phyloP scores from a whole-genome alignment of 2,888 invertebrate genomes.

The Tenthredo distinguenda region DNA sequence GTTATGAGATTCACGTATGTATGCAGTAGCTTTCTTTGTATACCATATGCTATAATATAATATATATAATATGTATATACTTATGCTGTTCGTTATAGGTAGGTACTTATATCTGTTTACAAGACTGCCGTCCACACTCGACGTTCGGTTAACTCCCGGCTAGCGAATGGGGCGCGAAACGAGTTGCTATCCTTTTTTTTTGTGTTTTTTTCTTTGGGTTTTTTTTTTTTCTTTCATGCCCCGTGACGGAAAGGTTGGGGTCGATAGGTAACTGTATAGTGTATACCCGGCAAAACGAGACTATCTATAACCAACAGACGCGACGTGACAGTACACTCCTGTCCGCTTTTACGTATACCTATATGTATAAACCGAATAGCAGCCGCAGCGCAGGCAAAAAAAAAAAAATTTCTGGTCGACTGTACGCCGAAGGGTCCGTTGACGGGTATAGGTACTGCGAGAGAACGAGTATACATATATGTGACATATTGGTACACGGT shows the following conservation, averaged over 20 bases:
- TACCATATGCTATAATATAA: too few relatives aligned
- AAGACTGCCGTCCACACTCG: not conserved
- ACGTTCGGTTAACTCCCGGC: not conserved
- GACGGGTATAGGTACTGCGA: not conserved
- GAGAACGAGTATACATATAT: constrained; percentile 11
- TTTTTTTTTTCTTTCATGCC: not conserved
- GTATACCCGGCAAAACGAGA: not conserved
- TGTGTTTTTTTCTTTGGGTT: not conserved
- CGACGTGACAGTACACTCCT: not conserved
- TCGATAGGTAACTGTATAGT: constrained; percentile 14
- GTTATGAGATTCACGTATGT: not conserved
- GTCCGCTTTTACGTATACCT: not conserved
- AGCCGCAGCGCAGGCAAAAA: not conserved
- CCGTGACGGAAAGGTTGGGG: not conserved
- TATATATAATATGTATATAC: too few relatives aligned
- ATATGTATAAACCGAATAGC: not conserved
- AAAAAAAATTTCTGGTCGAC: not conserved
- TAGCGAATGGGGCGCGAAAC: constrained; percentile 20
- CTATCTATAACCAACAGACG: not conserved
- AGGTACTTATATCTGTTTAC: not conserved
- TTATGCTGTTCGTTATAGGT: not conserved
- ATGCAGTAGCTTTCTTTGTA: not conserved
- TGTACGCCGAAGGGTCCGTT: constrained; percentile 41
- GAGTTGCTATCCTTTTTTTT: not conserved
- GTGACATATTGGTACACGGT: constrained; percentile 67